phyloP scores from a whole-genome alignment of 2,113 vertebrate genomes.

The Acrocephalus kingi region DNA sequence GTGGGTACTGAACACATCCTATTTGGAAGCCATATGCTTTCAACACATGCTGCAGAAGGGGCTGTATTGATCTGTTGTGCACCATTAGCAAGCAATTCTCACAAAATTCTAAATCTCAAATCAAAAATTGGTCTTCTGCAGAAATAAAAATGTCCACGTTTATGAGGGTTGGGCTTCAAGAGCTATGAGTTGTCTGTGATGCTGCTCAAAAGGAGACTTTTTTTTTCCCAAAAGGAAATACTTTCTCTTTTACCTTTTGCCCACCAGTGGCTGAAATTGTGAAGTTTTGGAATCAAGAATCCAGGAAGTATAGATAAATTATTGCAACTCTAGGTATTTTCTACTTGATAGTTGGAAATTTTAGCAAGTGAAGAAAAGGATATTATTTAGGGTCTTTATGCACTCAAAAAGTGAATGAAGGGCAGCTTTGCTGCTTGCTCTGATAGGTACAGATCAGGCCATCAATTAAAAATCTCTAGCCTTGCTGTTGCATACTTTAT shows the following conservation, averaged over 20 bases:
- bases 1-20: background rate
- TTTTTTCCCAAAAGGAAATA: background rate
- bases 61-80: background rate
- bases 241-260: background rate
- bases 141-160: background rate
- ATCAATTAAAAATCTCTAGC: background rate
- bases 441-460: background rate
- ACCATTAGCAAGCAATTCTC: background rate
- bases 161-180: background rate
- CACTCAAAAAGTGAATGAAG: background rate
- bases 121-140: background rate
- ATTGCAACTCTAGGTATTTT: background rate
- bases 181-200: background rate
- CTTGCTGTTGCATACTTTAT: background rate
- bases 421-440: background rate
- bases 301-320: background rate
- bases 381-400: background rate
- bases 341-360: background rate
- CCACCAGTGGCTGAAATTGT: background rate
- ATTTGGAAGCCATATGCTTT: background rate
- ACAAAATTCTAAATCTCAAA: background rate
- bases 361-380: background rate
- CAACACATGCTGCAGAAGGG: background rate
- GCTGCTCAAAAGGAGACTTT: background rate
- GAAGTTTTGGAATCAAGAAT: background rate